A percentile compares a stretch with the other conserved stretches of the same genome.
These are phyloP conservation scores for Labroides dimidiatus DNA, from an alignment of 2,797 vertebrate genomes.

Conservation along the genomic window DNA sequence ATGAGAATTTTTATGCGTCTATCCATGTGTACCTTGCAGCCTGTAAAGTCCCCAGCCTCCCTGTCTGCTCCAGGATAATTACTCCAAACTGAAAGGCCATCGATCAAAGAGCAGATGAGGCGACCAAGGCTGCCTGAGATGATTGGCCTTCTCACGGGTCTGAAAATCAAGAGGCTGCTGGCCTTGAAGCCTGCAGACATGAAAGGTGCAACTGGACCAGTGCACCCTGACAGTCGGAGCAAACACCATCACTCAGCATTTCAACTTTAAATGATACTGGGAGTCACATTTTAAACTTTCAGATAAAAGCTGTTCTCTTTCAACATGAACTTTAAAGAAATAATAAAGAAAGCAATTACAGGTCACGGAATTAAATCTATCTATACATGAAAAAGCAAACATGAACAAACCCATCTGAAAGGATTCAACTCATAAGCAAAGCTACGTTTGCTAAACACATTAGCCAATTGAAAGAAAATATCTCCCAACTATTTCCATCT, in stretches of 20 bases:
- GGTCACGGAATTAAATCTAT: not conserved
- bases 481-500: too few species aligned
- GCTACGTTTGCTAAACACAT: too few species aligned
- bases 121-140: constrained; percentile 63
- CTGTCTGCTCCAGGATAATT: constrained; percentile 67
- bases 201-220: constrained; percentile 56
- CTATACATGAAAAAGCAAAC: not conserved
- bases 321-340: not conserved
- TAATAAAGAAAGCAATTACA: not conserved
- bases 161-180: constrained; percentile 58
- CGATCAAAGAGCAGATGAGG: constrained; percentile 78
- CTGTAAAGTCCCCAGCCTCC: constrained; percentile 47
- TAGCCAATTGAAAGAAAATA: too few species aligned
- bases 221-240: constrained; percentile 32
- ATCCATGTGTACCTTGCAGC: constrained; percentile 13
- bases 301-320: constrained; percentile 3
- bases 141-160: constrained; percentile 58
- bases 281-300: constrained; percentile 36
- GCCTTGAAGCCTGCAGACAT: constrained; percentile 76
- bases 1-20: constrained; percentile 1
- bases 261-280: constrained; percentile 38
- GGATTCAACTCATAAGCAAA: not conserved
- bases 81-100: constrained; percentile 77
- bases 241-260: constrained; percentile 61
- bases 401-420: not conserved